Percentiles rank a stretch among this genome's conserved stretches.
phyloP scores from a whole-genome alignment of 2,113 vertebrate genomes.

The Nerophis lumbriciformis region DNA sequence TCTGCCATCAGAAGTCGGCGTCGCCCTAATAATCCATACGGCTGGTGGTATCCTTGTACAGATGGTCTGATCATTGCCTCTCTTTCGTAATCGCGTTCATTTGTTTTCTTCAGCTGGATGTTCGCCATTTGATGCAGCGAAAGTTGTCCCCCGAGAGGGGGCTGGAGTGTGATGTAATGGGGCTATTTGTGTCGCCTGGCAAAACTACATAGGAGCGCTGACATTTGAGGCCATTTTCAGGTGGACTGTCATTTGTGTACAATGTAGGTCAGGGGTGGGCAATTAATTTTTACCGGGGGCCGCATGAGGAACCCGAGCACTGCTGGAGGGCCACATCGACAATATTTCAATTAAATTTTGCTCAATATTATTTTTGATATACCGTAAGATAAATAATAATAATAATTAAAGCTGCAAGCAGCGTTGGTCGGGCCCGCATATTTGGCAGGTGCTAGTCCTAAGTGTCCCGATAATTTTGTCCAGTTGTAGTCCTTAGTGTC shows the following conservation, averaged over 20 bases:
- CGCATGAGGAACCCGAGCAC: too few relatives aligned
- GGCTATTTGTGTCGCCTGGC: slow-evolving; percentile 30
- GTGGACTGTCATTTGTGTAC: not conserved
- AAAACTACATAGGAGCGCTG: slow-evolving; percentile 29
- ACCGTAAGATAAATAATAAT: too few relatives aligned
- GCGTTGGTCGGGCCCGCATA: too few relatives aligned
- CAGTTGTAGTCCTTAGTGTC: too few relatives aligned
- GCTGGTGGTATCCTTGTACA: slow-evolving; percentile 34
- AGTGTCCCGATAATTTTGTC: too few relatives aligned
- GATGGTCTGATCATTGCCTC: slow-evolving; percentile 58
- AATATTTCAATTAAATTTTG: too few relatives aligned
- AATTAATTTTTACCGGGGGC: too few relatives aligned
- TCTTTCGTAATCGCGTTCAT: slow-evolving; percentile 47
- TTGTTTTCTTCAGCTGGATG: slow-evolving; percentile 16
- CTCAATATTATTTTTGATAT: too few relatives aligned
- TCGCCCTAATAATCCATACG: slow-evolving; percentile 49
- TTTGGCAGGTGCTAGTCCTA: too few relatives aligned
- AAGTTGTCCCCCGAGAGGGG: slow-evolving; percentile 30
- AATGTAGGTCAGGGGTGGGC: not conserved
- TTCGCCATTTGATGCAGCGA: slow-evolving; percentile 28
- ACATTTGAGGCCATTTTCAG: slow-evolving; percentile 22
- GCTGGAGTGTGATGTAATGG: slow-evolving; percentile 32
- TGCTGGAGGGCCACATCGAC: too few relatives aligned
- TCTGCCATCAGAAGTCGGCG: slow-evolving; percentile 47
- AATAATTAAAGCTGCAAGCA: too few relatives aligned